Percentiles rank a stretch among this genome's conserved stretches.
phyloP scores from a whole-genome alignment of 92 coral and sea anemone species.

The Bergia sp. region DNA sequence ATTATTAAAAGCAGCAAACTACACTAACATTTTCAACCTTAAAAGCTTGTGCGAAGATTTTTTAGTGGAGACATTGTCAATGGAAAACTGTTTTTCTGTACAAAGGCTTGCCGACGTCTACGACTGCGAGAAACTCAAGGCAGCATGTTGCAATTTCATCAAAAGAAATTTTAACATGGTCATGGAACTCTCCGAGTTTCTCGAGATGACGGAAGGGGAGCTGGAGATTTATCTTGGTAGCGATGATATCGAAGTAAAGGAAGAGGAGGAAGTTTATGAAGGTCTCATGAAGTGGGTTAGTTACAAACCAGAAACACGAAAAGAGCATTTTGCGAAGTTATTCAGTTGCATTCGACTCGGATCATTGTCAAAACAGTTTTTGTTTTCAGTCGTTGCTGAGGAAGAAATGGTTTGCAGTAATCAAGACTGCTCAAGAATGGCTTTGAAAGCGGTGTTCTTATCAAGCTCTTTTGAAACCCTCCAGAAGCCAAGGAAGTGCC shows the following conservation, averaged over 20 bases:
- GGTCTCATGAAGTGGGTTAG: constrained; percentile 26
- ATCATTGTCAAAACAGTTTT: constrained; percentile 29
- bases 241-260: constrained; percentile 19
- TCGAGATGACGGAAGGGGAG: constrained; percentile 25
- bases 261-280: constrained; percentile 35
- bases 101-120: constrained; percentile 14
- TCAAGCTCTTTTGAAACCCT: neutral
- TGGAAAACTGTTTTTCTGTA: constrained; percentile 12
- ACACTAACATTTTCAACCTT: constrained; percentile 10
- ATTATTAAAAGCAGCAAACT: constrained; percentile 35
- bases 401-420: constrained; percentile 31
- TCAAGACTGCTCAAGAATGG: constrained; percentile 23
- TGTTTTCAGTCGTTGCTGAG: constrained; percentile 32
- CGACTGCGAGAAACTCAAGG: constrained; percentile 7
- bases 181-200: constrained; percentile 19
- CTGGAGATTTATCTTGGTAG: constrained; percentile 20
- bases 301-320: constrained; percentile 3
- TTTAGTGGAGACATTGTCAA: constrained; percentile 4
- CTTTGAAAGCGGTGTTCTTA: constrained; percentile 5
- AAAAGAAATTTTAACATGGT: constrained; percentile 3
- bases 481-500: constrained; percentile 17
- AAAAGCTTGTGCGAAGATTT: constrained; percentile 24
- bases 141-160: neutral
- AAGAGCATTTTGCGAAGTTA: constrained; percentile 8
- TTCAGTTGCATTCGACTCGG: constrained; percentile 26